Conservation (phyloP, 2,797 vertebrate species). For the Xiphophorus birchmanni region DNA sequence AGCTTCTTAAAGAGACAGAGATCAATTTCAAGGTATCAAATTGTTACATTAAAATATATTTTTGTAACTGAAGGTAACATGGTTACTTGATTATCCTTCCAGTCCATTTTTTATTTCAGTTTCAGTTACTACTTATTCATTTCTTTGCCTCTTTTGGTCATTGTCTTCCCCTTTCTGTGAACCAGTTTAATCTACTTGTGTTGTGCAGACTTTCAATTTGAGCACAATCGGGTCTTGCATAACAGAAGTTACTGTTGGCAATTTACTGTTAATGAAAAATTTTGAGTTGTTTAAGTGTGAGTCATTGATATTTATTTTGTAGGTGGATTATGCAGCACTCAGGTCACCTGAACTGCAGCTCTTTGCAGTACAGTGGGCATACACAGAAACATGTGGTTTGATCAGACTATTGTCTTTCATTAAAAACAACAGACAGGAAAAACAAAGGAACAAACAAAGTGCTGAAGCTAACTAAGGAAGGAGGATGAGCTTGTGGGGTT, state of each 20-base stretch:
- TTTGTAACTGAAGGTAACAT: too few relatives aligned
- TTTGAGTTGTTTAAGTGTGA: conserved; percentile 33
- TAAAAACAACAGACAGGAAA: conserved; percentile 38
- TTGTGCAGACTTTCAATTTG: neutral
- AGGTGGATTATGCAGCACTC: conserved; percentile 48
- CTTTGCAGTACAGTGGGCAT: conserved; percentile 13
- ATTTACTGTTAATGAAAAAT: conserved; percentile 6
- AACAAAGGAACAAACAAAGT: conserved; percentile 35
- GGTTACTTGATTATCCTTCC: too few relatives aligned
- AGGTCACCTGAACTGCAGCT: conserved; percentile 38
- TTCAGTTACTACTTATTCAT: neutral
- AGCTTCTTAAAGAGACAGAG: too few relatives aligned
- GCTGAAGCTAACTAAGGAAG: conserved; percentile 35
- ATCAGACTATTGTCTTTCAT: conserved; percentile 37
- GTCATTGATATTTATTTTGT: conserved; percentile 50
- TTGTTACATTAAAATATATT: too few relatives aligned
- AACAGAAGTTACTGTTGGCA: conserved; percentile 30
- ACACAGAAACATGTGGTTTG: neutral
- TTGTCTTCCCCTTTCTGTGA: neutral
- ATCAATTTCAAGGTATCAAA: too few relatives aligned
- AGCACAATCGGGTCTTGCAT: conserved; percentile 9
- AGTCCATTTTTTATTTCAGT: neutral
- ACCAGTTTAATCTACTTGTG: neutral
- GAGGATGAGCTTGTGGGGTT: conserved; percentile 38
- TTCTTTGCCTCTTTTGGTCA: neutral